A percentile compares a stretch with the other conserved stretches of the same genome.
Conservation (phyloP, 2,797 vertebrate genomes). For the Gallinago solitaria region DNA sequence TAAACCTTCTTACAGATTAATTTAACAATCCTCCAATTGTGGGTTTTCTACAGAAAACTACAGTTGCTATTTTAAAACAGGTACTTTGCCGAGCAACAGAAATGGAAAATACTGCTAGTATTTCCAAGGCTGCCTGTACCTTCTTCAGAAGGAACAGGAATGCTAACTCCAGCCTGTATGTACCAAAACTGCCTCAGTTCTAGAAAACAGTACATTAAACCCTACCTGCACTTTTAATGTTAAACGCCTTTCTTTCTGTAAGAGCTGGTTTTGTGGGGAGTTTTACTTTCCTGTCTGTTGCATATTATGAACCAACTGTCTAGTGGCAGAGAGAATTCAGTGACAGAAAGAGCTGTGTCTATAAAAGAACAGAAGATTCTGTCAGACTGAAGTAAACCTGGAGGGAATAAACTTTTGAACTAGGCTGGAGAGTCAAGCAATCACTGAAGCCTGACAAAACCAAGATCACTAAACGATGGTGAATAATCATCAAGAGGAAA, state of each 20-base stretch:
- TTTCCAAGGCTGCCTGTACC: background rate
- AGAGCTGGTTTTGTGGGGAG: background rate
- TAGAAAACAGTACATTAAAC: background rate
- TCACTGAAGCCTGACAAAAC: background rate
- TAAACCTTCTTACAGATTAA: background rate
- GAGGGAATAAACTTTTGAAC: slow-evolving; percentile 25
- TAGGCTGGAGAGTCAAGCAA: background rate
- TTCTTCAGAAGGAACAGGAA: background rate
- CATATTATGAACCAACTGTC: background rate
- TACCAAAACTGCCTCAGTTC: background rate
- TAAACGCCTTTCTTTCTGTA: background rate
- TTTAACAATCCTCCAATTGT: background rate
- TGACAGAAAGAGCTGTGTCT: background rate
- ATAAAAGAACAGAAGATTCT: background rate
- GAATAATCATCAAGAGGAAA: slow-evolving; percentile 9
- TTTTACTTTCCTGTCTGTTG: background rate
- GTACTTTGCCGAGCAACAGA: background rate
- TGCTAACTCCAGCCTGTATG: background rate
- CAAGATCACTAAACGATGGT: background rate
- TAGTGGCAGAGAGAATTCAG: background rate
- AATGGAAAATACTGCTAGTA: background rate
- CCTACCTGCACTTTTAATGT: background rate
- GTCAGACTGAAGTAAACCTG: background rate
- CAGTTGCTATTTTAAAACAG: background rate
- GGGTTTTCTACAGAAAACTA: background rate